phyloP scores from a whole-genome alignment of 2,797 vertebrate genomes.

The Rhinichthys osculus region DNA sequence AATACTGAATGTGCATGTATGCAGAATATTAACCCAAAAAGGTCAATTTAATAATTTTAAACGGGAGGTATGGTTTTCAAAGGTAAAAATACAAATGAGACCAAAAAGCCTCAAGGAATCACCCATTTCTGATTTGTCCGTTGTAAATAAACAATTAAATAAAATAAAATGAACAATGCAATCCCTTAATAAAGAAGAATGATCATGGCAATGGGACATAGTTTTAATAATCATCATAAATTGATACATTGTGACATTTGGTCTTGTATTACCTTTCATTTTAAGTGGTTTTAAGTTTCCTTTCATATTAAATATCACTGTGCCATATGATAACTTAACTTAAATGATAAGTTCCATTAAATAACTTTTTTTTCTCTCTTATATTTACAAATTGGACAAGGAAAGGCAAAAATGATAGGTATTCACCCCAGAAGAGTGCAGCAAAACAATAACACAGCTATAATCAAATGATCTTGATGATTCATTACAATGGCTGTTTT shows the following conservation, averaged over 20 bases:
- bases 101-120: not conserved
- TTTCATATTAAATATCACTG: slow-evolving; percentile 13
- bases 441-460: slow-evolving; percentile 9
- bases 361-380: not conserved
- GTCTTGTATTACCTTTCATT: slow-evolving; percentile 21
- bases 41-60: not conserved
- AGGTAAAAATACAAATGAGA: not conserved
- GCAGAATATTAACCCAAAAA: not conserved
- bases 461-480: slow-evolving; percentile 22
- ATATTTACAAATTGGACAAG: slow-evolving; percentile 48
- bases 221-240: slow-evolving; percentile 44
- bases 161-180: not conserved
- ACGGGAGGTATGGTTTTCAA: not conserved
- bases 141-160: not conserved
- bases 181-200: slow-evolving; percentile 23
- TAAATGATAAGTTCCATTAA: slow-evolving; percentile 13
- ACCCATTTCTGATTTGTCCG: no score
- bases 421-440: slow-evolving; percentile 26
- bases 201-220: slow-evolving; percentile 7
- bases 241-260: slow-evolving; percentile 41
- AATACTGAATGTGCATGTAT: not conserved
- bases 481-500: slow-evolving; percentile 31
- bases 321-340: slow-evolving; percentile 18
- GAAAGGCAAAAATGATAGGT: slow-evolving; percentile 26
- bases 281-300: not conserved